These are phyloP conservation scores for Cariama cristata DNA, from an alignment of 2,113 vertebrate genomes.

Conservation along the genomic window DNA sequence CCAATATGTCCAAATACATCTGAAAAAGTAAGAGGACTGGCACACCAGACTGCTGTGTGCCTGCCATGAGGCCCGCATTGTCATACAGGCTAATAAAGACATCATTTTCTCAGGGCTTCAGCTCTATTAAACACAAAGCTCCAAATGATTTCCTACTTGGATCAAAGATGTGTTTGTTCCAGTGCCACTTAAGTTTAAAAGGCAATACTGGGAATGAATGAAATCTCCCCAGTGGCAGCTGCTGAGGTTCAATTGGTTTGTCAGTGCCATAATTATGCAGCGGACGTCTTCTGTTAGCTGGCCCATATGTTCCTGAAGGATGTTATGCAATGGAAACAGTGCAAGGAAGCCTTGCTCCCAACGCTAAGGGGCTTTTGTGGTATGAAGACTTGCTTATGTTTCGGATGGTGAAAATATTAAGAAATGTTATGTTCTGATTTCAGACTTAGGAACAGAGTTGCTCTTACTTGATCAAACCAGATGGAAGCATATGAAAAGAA, in stretches of 20 bases:
- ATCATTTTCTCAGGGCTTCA: constrained; percentile 52
- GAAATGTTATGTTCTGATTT: background rate
- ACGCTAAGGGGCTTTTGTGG: background rate
- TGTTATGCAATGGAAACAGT: background rate
- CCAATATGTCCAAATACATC: background rate
- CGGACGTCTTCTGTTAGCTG: background rate
- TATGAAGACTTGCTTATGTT: background rate
- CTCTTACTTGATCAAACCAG: background rate
- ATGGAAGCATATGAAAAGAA: background rate
- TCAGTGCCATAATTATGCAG: constrained; percentile 41
- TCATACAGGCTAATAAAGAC: constrained; percentile 28
- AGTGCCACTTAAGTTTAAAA: constrained; percentile 69
- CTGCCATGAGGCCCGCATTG: background rate
- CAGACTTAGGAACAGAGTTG: background rate
- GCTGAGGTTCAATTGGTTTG: constrained; percentile 44
- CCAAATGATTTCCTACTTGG: constrained; percentile 60
- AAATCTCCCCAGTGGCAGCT: constrained; percentile 58
- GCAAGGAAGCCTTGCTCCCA: background rate
- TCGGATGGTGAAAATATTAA: background rate
- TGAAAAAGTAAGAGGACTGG: background rate
- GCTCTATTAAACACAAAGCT: constrained; percentile 58
- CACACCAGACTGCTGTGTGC: background rate
- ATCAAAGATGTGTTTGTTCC: constrained; percentile 72
- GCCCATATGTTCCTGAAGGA: constrained; percentile 41
- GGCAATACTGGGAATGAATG: constrained; percentile 58